Percentiles rank a stretch among this genome's conserved stretches.
These are phyloP conservation scores for Linepithema humile DNA, from an alignment of 1,140 invertebrate genomes.

Conservation along the genomic window DNA sequence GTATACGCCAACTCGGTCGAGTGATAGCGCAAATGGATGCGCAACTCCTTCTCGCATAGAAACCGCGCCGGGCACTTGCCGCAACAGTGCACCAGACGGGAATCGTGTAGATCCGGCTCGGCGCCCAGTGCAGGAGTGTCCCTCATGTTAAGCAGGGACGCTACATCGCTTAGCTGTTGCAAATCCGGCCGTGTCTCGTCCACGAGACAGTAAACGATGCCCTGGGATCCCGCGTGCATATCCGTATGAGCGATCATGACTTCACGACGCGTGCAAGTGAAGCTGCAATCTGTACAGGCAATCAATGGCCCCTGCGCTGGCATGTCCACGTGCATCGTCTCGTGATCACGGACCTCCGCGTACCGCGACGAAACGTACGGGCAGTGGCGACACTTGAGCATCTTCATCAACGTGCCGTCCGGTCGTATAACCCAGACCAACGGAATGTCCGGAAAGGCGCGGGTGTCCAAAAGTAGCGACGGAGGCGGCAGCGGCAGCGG, in stretches of 20 bases:
- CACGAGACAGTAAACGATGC: slow-evolving; percentile 89
- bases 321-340: slow-evolving; percentile 90
- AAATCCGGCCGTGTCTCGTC: slow-evolving; percentile 86
- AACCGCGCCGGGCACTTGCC: slow-evolving; percentile 91
- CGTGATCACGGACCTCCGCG: slow-evolving; percentile 93
- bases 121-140: slow-evolving; percentile 70
- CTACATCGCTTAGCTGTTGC: slow-evolving; percentile 88
- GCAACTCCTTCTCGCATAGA: slow-evolving; percentile 87
- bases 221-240: slow-evolving; percentile 89
- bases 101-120: slow-evolving; percentile 77
- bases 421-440: slow-evolving; percentile 89
- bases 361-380: slow-evolving; percentile 92
- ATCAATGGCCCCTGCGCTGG: slow-evolving; percentile 78
- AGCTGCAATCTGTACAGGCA: slow-evolving; percentile 91
- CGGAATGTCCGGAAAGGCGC: slow-evolving; percentile 85
- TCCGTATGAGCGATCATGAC: slow-evolving; percentile 91
- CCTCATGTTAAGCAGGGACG: slow-evolving; percentile 74
- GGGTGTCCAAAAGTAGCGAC: slow-evolving; percentile 81
- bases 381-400: slow-evolving; percentile 94
- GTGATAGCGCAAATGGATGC: slow-evolving; percentile 89
- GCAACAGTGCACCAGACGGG: slow-evolving; percentile 84
- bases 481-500: slow-evolving; percentile 75
- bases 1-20: slow-evolving; percentile 86
- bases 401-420: slow-evolving; percentile 90
- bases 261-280: slow-evolving; percentile 90